Evolutionary conservation across 2,113 vertebrate species (phyloP).

Genomic region (Phrynosoma platyrhinos): DNA sequence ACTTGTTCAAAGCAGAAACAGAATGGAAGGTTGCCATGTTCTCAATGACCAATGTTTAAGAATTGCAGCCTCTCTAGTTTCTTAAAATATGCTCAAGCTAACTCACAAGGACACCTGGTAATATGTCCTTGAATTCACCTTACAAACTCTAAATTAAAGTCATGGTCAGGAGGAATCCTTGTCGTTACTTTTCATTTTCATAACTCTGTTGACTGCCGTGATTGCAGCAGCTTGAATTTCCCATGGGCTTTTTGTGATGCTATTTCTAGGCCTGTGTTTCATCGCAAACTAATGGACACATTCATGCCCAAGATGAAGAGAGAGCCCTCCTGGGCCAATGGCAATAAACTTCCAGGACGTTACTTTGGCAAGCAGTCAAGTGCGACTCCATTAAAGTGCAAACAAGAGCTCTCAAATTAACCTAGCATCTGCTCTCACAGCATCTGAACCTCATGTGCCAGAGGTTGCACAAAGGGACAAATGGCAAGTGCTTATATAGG

Average conservation of each 20-base stretch:
- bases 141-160: rapidly evolving
- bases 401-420: conserved; percentile 15
- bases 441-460: not conserved
- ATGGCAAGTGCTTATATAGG: not conserved
- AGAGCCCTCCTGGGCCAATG: not conserved
- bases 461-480: not conserved
- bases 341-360: not conserved
- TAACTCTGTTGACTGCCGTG: not conserved
- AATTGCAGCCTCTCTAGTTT: not conserved
- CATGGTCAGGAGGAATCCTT: not conserved
- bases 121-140: not conserved
- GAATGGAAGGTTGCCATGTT: not conserved
- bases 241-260: not conserved
- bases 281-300: not conserved
- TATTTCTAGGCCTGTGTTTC: not conserved
- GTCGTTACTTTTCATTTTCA: not conserved
- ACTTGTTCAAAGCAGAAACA: not conserved
- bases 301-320: not conserved
- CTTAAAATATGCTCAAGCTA: not conserved
- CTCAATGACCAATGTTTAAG: not conserved
- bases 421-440: not conserved
- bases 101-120: not conserved
- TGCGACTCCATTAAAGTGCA: conserved; percentile 20
- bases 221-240: not conserved
- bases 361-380: not conserved